Evolutionary conservation across 2,888 invertebrate species (phyloP).

Genomic region (Mellilla xanthometata): DNA sequence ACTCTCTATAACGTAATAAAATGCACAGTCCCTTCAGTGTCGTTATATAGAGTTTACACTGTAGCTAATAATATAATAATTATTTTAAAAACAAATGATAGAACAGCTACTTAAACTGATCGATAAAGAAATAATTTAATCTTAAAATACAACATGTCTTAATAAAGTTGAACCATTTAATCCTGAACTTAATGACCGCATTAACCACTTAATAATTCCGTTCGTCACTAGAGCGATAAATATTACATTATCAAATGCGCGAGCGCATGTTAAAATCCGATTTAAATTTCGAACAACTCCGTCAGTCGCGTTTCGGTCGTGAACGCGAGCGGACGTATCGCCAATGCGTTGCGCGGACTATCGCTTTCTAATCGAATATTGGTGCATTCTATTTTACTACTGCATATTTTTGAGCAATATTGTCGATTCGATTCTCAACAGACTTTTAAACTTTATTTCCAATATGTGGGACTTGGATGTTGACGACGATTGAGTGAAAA

Average conservation of each 20-base stretch:
- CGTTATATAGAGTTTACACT: no score
- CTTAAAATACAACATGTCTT: no score
- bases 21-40: no score
- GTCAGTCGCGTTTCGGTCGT: slow-evolving; percentile 48
- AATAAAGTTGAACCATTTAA: no score
- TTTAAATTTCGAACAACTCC: slow-evolving; percentile 35
- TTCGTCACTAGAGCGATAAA: no score
- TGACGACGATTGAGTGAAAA: slow-evolving; percentile 52
- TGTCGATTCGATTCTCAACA: slow-evolving; percentile 50
- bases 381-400: slow-evolving; percentile 62
- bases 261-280: slow-evolving; percentile 38
- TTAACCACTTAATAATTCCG: no score
- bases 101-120: no score
- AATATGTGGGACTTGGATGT: slow-evolving; percentile 51
- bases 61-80: no score
- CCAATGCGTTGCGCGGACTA: slow-evolving; percentile 48
- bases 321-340: slow-evolving; percentile 45
- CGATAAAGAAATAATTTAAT: no score
- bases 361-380: slow-evolving; percentile 57
- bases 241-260: slow-evolving; percentile 40
- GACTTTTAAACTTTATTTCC: slow-evolving; percentile 39
- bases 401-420: slow-evolving; percentile 65
- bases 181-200: no score
- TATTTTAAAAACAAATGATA: no score
- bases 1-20: no score